Percentiles rank a stretch among this genome's conserved stretches.
phyloP scores from a whole-genome alignment of 2,797 vertebrate genomes.

The Phrynocephalus forsythii region DNA sequence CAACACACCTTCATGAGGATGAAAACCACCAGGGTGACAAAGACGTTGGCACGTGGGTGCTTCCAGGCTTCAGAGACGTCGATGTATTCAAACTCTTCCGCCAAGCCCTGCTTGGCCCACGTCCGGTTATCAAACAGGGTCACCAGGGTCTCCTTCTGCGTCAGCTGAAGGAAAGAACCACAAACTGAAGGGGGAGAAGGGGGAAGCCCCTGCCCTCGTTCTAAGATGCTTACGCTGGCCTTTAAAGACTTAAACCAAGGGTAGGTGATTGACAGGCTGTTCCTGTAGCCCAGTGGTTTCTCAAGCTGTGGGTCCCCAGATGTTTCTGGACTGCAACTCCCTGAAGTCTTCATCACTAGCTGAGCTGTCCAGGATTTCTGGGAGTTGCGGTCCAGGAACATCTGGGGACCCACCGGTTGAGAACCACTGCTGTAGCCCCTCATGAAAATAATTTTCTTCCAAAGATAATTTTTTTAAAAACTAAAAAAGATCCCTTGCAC shows the following conservation, averaged over 20 bases:
- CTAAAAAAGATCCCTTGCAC: no score
- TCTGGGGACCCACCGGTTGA: no score
- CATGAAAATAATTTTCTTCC: no score
- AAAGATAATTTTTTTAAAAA: no score
- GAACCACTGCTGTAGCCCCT: no score
- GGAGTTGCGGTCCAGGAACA: no score
- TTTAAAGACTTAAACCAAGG: background rate
- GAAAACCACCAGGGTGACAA: conserved; percentile 92
- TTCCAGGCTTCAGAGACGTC: conserved; percentile 89
- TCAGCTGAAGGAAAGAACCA: conserved; percentile 80
- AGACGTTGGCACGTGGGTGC: conserved; percentile 91
- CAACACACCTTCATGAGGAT: conserved; percentile 92
- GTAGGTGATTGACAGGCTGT: no score
- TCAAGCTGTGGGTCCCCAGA: no score
- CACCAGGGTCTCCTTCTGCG: conserved; percentile 93
- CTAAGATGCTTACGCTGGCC: background rate
- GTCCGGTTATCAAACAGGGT: conserved; percentile 95
- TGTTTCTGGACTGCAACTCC: no score
- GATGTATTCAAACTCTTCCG: conserved; percentile 87
- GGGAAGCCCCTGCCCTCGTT: accelerated
- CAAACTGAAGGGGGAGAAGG: background rate
- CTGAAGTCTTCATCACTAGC: no score
- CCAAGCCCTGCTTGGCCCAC: conserved; percentile 90
- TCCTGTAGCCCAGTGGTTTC: no score
- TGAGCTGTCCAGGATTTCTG: no score